Base-by-base conservation (phyloP, 2,888 invertebrate genomes). In the Eubasilissa splendida region DNA sequence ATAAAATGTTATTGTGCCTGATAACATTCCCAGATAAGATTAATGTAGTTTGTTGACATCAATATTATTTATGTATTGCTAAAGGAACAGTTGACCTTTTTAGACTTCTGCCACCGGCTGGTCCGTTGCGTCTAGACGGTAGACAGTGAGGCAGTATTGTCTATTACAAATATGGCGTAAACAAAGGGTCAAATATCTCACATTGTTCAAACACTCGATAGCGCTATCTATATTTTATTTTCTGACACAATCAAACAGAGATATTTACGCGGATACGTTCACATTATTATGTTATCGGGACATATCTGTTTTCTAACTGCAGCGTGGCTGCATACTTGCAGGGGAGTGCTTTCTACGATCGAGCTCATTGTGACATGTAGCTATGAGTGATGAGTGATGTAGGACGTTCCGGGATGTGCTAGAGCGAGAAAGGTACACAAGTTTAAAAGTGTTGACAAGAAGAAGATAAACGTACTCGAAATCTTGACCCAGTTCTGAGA, bases 131-230 rank as follows among this genome's bases (percentile, higher is more conserved):
- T 71, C 71, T 71, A 70, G 66, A 77, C 77, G 12, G 42, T 9
- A 52, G 60, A 60, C 59, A 75, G 53, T n/a, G 14, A 31, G 50
- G 50, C 66, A 50, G 12, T 66, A 54, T 31, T 22, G n/a, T 71
- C n/a, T 71, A 53, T 71, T 31, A n/a, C n/a, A 71, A 9, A 22
- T 10, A 71, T 54, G 52, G 4, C 42, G 33, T 58, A 68, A 77
- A 77, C 77, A 77, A 59, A 53, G 22, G 68, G 77, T 77, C 77
- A 77, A 59, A 70, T 68, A 66, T 77, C 58, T 58, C 68, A 59
- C 65, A 52, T 10, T 77, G 52, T 68, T 68, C 58, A 12, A 50
- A 66, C 68, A 56, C 58, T 33, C 54, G 68, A 77, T 77, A 70
- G 14, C 68, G 59, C 9, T 50, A 68, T 77, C 68, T n/a, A 31